Evolutionary conservation across 2,888 invertebrate species (phyloP), one percentile per base, ranked within the genome.

Genomic region (Coelinius sp.): DNA sequence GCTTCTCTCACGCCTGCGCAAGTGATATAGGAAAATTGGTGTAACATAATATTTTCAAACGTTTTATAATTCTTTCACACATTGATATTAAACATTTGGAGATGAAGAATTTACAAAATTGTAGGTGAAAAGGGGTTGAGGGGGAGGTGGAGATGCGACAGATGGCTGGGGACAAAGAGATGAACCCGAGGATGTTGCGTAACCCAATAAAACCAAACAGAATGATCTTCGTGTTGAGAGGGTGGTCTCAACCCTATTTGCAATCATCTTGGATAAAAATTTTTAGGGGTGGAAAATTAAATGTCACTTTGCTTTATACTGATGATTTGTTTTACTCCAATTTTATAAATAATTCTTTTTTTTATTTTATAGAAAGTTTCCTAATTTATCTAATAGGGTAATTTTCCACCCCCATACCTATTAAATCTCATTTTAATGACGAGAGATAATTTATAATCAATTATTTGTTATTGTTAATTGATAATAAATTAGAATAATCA

Each of bases 111-210:
- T 25, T 31, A 35, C 8, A 25, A 20, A 44, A 12, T 44, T 44
- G 12, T 44, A 8, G 31, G 31, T 31, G 31, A n/a, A 8, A 44
- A 44, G 44, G 44, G 46, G 20, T 70, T 46, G 46, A 49, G 49
- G 46, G 10, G 71, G n/a, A 46, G 76, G 73, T 72, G 38, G 59
- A 71, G 46, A 65, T 70, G 69, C 81, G 83, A 85, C 85, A 84
- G 85, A 85, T 85, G 85, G 84, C 81, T 69, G 71, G 74, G 81
- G 82, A 85, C 84, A 84, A 85, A 85, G 83, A 80, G 79, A 75
- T 75, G 10, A 17, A 62, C 20, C 12, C 24, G 63, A 41, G 38
- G 41, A 66, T 46, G 44, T 82, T 78, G 76, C 79, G 81, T 83
- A 84, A 86, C 82, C 78, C 78, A 80, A 85, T 85, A 82, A 84